A percentile compares a stretch with the other conserved stretches of the same genome.
Evolutionary conservation across 1,140 invertebrate genomes (phyloP).

Genomic region (Lasioglossum albipes): DNA sequence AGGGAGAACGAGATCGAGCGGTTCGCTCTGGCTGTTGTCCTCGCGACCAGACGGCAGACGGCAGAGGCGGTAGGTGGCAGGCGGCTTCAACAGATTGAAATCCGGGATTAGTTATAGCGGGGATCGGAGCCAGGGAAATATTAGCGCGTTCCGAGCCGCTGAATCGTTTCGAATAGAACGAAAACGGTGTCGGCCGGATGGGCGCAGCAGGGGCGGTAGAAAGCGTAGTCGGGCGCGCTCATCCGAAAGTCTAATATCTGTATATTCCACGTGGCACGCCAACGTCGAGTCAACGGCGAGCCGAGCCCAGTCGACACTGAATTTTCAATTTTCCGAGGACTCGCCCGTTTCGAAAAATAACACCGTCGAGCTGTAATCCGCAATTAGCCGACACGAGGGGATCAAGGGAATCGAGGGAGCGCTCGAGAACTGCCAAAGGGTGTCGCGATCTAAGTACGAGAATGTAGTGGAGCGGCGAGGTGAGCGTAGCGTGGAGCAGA

Average conservation of each 20-base stretch:
- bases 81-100: conserved; percentile 20
- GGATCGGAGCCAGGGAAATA: conserved; percentile 21
- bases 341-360: conserved; percentile 4
- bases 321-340: too few relatives aligned
- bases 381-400: background rate
- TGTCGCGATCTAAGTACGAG: background rate
- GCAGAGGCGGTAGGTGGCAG: background rate
- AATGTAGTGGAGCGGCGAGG: too few relatives aligned
- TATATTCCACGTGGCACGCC: background rate
- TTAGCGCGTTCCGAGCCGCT: conserved; percentile 36
- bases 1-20: too few relatives aligned
- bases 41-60: background rate
- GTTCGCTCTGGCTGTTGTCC: background rate
- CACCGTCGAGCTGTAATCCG: background rate
- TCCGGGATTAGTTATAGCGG: conserved; percentile 19
- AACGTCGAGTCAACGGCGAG: background rate
- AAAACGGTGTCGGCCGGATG: background rate
- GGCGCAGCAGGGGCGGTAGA: background rate
- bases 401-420: background rate
- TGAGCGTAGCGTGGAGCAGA: too few relatives aligned
- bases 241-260: conserved; percentile 39
- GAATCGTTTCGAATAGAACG: conserved; percentile 18
- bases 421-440: background rate
- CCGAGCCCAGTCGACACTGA: too few relatives aligned
- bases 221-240: conserved; percentile 1